Conservation (phyloP, 2,113 vertebrate species). For the Arothron firmamentum region DNA sequence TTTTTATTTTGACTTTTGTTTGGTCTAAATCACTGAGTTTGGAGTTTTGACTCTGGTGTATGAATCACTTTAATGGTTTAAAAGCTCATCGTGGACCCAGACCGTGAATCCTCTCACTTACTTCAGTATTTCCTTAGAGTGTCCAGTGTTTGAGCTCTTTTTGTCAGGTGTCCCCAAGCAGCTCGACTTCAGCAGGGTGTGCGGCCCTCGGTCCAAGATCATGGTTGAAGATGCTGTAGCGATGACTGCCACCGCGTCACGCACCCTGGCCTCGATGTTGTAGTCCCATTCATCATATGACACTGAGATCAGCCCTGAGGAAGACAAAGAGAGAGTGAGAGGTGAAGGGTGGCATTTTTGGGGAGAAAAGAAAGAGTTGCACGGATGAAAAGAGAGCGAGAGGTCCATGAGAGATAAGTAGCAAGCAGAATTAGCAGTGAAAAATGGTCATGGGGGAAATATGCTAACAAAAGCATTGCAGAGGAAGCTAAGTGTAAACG, state of each 20-base stretch:
- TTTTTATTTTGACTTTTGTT: too few relatives aligned
- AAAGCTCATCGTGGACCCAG: neutral
- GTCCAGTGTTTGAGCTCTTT: conserved; percentile 73
- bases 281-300: conserved; percentile 99
- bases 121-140: conserved; percentile 78
- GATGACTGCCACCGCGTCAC: conserved; percentile 97
- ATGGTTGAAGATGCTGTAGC: conserved; percentile 97
- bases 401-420: neutral
- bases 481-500: neutral
- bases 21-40: too few relatives aligned
- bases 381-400: conserved; percentile 2
- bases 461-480: conserved; percentile 20
- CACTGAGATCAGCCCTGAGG: conserved; percentile 88
- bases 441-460: conserved; percentile 10
- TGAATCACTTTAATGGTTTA: too few relatives aligned
- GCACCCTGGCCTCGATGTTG: conserved; percentile 91
- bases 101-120: conserved; percentile 48
- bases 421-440: conserved; percentile 12
- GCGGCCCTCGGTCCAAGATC: conserved; percentile 89
- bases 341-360: conserved; percentile 11
- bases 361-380: conserved; percentile 4
- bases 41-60: too few relatives aligned
- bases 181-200: conserved; percentile 91
- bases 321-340: conserved; percentile 10
- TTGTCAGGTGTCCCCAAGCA: conserved; percentile 94